These are phyloP conservation scores for Phaethornis superciliosus DNA, from an alignment of 2,113 vertebrate genomes.

Conservation along the genomic window DNA sequence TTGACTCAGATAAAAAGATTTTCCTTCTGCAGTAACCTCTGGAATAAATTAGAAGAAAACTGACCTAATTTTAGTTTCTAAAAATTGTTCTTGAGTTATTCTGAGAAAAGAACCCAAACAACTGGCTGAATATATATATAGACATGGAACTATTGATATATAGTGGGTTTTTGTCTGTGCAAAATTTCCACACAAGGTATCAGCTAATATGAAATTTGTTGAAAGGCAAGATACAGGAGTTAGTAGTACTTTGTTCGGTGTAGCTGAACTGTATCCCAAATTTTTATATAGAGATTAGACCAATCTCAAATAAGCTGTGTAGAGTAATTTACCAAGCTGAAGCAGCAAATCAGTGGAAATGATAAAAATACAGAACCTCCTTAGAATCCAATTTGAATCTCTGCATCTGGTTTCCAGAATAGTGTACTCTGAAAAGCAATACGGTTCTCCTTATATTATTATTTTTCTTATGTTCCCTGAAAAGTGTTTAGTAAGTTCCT, in stretches of 20 bases:
- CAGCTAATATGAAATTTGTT: not conserved
- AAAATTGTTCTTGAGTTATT: slow-evolving; percentile 25
- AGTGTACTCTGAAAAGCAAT: not conserved
- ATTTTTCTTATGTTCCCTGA: not conserved
- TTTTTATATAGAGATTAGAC: not conserved
- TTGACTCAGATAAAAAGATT: not conserved
- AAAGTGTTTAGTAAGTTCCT: not conserved
- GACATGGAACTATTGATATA: not conserved
- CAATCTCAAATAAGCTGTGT: not conserved
- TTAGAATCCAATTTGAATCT: not conserved
- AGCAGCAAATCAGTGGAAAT: not conserved
- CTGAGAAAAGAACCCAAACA: not conserved
- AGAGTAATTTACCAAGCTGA: not conserved
- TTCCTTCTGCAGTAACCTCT: not conserved
- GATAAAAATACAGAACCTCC: not conserved
- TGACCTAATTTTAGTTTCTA: slow-evolving; percentile 18
- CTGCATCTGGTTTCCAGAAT: not conserved
- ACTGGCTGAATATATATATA: not conserved
- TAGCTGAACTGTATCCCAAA: not conserved
- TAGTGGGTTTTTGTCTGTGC: not conserved
- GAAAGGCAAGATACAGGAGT: not conserved
- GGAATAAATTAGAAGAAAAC: not conserved
- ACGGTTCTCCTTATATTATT: not conserved
- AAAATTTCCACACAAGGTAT: slow-evolving; percentile 2
- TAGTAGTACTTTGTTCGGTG: not conserved